These are phyloP conservation scores for Dasypogon diadema DNA, from an alignment of 2,888 invertebrate species.

Conservation along the genomic window DNA sequence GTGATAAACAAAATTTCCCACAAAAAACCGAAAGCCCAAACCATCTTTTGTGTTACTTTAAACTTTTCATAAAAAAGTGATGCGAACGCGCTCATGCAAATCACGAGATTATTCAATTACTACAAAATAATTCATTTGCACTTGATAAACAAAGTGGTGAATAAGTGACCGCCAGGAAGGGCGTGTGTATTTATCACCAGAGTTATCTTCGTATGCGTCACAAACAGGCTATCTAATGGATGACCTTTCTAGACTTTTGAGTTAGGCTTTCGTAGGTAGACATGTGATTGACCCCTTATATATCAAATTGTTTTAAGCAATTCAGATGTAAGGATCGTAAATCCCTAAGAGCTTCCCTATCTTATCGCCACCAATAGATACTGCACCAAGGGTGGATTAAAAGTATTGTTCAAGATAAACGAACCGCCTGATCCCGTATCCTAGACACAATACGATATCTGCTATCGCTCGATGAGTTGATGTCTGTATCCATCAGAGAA, in stretches of 20 bases:
- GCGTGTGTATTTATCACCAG: slow-evolving; percentile 7
- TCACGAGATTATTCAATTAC: slow-evolving; percentile 36
- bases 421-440: slow-evolving; percentile 5
- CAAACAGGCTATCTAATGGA: not conserved
- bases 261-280: not conserved
- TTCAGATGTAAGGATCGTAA: no score
- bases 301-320: slow-evolving; percentile 5
- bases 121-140: slow-evolving; percentile 15
- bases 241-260: not conserved
- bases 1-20: no score
- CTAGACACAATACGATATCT: no score
- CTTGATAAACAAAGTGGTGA: not conserved
- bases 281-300: slow-evolving; percentile 12
- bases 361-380: not conserved
- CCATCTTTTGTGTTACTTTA: no score
- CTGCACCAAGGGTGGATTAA: not conserved
- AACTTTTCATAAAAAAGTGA: no score
- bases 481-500: not conserved
- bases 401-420: not conserved
- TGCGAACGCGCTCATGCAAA: not conserved
- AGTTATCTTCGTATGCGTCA: not conserved
- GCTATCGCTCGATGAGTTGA: no score
- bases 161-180: slow-evolving; percentile 5
- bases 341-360: no score
- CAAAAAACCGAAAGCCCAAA: no score